phyloP scores from a whole-genome alignment of 2,888 invertebrate species.

The Leptura quadrifasciata region DNA sequence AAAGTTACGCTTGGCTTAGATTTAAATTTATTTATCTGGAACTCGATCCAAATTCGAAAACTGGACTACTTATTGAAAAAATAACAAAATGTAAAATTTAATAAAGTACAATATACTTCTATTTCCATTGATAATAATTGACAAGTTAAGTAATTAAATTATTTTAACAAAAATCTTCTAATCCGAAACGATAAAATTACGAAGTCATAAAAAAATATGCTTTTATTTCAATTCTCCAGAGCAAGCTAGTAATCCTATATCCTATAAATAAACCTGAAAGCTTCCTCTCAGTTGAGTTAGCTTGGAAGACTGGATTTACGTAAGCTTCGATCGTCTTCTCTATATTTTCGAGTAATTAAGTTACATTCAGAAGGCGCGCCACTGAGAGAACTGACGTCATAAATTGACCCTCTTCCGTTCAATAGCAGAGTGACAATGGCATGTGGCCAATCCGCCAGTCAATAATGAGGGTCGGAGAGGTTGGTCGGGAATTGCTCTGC shows the following conservation, averaged over 20 bases:
- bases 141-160: too few species aligned
- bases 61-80: too few species aligned
- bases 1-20: too few species aligned
- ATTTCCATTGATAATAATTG: too few species aligned
- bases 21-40: too few species aligned
- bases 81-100: too few species aligned
- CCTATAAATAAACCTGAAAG: slow-evolving; percentile 19
- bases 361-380: slow-evolving; percentile 34
- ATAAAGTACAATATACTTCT: too few species aligned
- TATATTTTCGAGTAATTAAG: slow-evolving; percentile 45
- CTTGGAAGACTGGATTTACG: slow-evolving; percentile 21
- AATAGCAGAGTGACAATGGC: slow-evolving; percentile 47
- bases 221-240: slow-evolving; percentile 1
- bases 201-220: not conserved
- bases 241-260: not conserved
- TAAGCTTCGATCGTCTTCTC: slow-evolving; percentile 16
- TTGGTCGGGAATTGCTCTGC: not conserved
- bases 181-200: not conserved
- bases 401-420: slow-evolving; percentile 53
- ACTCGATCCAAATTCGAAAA: too few species aligned
- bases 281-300: not conserved
- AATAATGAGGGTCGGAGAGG: slow-evolving; percentile 25
- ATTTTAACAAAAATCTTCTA: not conserved
- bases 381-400: slow-evolving; percentile 48
- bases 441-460: slow-evolving; percentile 42